Conservation (phyloP, 2,888 invertebrate species). For the Lithophane socia region DNA sequence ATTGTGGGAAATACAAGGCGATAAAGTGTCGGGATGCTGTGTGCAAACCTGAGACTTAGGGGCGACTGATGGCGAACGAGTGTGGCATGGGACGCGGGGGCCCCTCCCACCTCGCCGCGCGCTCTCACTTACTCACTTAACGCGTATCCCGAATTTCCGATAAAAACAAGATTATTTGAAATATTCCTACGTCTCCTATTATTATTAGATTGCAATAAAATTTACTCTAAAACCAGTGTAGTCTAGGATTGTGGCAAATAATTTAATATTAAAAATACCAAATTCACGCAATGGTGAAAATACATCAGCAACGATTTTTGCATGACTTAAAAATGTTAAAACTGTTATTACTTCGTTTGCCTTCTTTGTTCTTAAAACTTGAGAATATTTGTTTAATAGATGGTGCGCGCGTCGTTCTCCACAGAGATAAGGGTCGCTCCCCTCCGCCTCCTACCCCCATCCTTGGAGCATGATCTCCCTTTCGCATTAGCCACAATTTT, state of each 20-base stretch:
- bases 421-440: conserved; percentile 67
- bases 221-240: not conserved
- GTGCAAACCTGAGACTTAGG: conserved; percentile 89
- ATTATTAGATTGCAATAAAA: not conserved
- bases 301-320: not conserved
- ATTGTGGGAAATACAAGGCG: conserved; percentile 70
- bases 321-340: conserved; percentile 11
- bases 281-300: not conserved
- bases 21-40: conserved; percentile 84
- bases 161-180: conserved; percentile 35
- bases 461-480: conserved; percentile 71
- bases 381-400: conserved; percentile 55
- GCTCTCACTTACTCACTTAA: conserved; percentile 74
- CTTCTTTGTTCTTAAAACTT: conserved; percentile 60
- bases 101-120: conserved; percentile 71
- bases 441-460: conserved; percentile 64
- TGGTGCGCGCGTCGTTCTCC: conserved; percentile 79
- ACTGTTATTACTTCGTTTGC: conserved; percentile 27
- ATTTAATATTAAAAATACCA: not conserved
- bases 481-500: conserved; percentile 75
- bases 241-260: not conserved
- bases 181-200: conserved; percentile 12
- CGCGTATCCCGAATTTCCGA: conserved; percentile 46
- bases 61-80: conserved; percentile 86
- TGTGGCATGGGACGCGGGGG: conserved; percentile 82